Base-by-base conservation (phyloP, 1,140 invertebrate species). In the Caenorhabditis brenneri region DNA sequence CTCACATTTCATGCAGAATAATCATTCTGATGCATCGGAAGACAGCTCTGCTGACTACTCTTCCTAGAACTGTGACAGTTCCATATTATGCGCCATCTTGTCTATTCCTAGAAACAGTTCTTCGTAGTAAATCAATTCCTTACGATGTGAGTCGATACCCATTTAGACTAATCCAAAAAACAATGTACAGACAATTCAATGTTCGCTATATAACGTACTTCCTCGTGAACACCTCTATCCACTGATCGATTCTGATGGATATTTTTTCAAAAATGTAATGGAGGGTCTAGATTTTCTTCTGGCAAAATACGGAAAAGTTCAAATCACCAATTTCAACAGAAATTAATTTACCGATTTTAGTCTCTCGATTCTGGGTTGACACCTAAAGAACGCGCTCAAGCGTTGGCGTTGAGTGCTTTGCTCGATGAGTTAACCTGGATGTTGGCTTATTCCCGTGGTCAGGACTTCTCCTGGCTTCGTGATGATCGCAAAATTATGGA, bases 381-480 rank as follows among this genome's bases (percentile, higher is more conserved):
- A 22, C 65, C 65, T 12, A 74, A 74, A 74, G 65, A 74, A 31
- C 65, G 65, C 19, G 65, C 65, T 15, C 65, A 74, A 15, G 65
- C 65, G n/a, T n/a, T 74, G 2, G 65, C 65, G 0, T 42, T 74
- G 36, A 74, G 65, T 46, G 65, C 65, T 74, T 24, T 74, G 6
- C 65, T 74, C n/a, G 65, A 74, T 24, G 65, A 74, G n/a, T n/a
- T 74, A 19, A 74, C 65, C 7, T 74, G 65, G 65, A 74, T 74
- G 65, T n/a, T 74, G 2, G 65, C 65, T 36, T 74, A 74, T 46
- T 74, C 65, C 3, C 65, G 65, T 27, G 65, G 65, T 2, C 65
- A 74, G 42, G 65, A 74, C 19, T 74, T 74, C 65, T 33, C 65
- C 2, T 74, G 65, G 65, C 65, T 74, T 10, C 65, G 65, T 24